Conservation (phyloP, 1,140 invertebrate species). For the Rhopalosiphum padi region DNA sequence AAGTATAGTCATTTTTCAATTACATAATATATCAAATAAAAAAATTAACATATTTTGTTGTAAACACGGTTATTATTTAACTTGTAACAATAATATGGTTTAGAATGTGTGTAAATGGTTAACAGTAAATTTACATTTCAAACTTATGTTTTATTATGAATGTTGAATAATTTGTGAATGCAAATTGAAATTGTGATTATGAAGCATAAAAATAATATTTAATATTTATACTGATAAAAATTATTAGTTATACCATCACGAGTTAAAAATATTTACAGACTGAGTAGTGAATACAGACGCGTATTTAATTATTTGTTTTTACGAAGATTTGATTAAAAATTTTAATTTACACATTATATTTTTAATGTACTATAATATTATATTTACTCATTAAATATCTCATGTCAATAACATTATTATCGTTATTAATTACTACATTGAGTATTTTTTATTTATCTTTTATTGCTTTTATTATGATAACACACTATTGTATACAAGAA, state of each 20-base stretch:
- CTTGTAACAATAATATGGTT: not conserved
- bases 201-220: constrained; percentile 4
- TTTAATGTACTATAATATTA: not conserved
- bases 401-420: not conserved
- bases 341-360: not conserved
- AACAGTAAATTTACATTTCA: not conserved
- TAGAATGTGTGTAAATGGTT: not conserved
- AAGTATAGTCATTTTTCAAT: not conserved
- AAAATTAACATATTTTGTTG: constrained; percentile 1
- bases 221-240: not conserved
- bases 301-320: not conserved
- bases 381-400: not conserved
- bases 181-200: not conserved
- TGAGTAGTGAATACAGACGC: not conserved
- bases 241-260: not conserved
- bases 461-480: constrained; percentile 14
- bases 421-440: not conserved
- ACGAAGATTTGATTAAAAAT: not conserved
- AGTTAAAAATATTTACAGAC: not conserved
- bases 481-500: not conserved
- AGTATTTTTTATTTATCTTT: not conserved
- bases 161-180: not conserved
- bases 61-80: not conserved
- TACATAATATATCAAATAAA: not conserved
- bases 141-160: not conserved